Evolutionary conservation across 2,113 vertebrate species (phyloP).

Genomic region (Mugil cephalus): DNA sequence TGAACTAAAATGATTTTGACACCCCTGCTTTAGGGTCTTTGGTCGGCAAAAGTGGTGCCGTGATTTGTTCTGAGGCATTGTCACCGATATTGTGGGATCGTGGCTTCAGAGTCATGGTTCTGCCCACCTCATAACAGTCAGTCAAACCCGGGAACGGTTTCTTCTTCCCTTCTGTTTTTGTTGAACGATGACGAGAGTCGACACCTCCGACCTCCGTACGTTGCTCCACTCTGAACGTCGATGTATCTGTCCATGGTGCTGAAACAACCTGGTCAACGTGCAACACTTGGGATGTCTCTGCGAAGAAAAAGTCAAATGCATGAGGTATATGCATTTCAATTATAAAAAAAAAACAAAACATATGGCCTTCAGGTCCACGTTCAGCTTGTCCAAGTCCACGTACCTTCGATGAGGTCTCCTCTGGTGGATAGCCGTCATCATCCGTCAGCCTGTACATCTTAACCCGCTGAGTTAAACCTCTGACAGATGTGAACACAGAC

Average conservation of each 20-base stretch:
- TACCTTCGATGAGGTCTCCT: conserved; percentile 54
- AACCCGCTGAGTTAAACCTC: conserved; percentile 54
- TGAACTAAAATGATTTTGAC: too few relatives aligned
- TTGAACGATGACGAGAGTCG: neutral
- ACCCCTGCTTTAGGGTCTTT: too few relatives aligned
- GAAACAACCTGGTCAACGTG: conserved; percentile 42
- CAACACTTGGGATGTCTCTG: neutral
- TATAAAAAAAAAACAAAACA: too few relatives aligned
- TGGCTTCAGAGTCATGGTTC: neutral
- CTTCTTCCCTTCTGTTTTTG: too few relatives aligned
- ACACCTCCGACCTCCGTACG: neutral
- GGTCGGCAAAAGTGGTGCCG: too few relatives aligned
- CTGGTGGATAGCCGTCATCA: conserved; percentile 65
- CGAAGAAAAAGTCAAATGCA: neutral
- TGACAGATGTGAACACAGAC: conserved; percentile 56
- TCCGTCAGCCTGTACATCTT: conserved; percentile 54
- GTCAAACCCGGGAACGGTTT: too few relatives aligned
- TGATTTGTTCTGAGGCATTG: too few relatives aligned
- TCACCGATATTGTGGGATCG: too few relatives aligned
- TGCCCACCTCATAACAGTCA: neutral
- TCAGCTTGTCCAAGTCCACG: conserved; percentile 52
- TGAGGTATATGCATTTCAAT: neutral
- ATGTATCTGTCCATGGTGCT: conserved; percentile 73
- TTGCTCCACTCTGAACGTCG: neutral
- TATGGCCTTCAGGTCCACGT: conserved; percentile 47